A percentile compares a stretch with the other conserved stretches of the same genome.
phyloP scores from a whole-genome alignment of 2,888 invertebrate species.

The Drymonia ruficornis region DNA sequence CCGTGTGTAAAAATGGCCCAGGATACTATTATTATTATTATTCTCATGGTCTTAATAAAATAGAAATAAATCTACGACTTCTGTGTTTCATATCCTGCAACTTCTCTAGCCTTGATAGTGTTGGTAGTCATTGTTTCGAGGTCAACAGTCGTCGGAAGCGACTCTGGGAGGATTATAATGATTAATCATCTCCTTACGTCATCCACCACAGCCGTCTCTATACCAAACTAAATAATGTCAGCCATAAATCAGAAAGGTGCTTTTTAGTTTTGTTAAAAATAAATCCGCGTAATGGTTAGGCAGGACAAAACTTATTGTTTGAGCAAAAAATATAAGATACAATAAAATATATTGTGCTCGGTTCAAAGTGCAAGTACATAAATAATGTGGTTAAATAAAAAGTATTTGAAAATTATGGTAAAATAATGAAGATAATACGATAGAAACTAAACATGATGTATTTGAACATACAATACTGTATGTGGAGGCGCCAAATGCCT shows the following conservation, averaged over 20 bases:
- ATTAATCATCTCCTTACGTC: constrained; percentile 29
- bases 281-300: constrained; percentile 11
- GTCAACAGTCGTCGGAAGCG: constrained; percentile 36
- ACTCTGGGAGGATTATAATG: constrained; percentile 33
- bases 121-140: constrained; percentile 33
- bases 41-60: too few relatives aligned
- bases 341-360: constrained; percentile 14
- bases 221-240: constrained; percentile 30
- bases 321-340: constrained; percentile 4
- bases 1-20: too few relatives aligned
- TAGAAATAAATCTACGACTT: too few relatives aligned
- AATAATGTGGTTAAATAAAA: neutral
- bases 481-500: neutral
- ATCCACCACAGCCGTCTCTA: constrained; percentile 18
- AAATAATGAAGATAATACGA: neutral
- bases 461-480: neutral
- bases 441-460: neutral
- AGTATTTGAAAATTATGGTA: neutral
- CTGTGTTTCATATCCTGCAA: constrained; percentile 1
- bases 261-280: constrained; percentile 17
- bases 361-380: constrained; percentile 21
- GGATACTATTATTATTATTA: too few relatives aligned
- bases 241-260: constrained; percentile 30
- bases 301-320: constrained; percentile 6
- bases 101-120: constrained; percentile 15